These are phyloP conservation scores for Petrocephalus schoutedeni DNA, from an alignment of 2,797 vertebrate species.

Conservation along the genomic window DNA sequence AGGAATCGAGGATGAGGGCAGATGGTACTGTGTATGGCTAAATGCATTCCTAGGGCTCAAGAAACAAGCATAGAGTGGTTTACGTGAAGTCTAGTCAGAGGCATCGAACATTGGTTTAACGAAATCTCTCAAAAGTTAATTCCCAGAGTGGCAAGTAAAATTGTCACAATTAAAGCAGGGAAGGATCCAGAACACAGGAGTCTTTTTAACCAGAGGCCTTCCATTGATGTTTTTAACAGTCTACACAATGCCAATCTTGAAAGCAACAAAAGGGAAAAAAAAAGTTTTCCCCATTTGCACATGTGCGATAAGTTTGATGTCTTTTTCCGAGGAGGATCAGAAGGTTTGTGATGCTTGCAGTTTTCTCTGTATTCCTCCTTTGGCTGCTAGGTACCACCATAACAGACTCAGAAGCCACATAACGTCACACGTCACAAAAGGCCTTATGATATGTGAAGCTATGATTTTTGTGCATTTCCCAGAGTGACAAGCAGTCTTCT, in stretches of 20 bases:
- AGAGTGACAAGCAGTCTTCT: slow-evolving; percentile 22
- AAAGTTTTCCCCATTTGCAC: neutral
- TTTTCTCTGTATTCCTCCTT: neutral
- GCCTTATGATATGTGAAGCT: slow-evolving; percentile 25
- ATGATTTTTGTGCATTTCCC: slow-evolving; percentile 30
- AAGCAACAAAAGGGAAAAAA: neutral
- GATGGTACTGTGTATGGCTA: neutral
- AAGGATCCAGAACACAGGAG: neutral
- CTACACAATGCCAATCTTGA: neutral
- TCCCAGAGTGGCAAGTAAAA: neutral
- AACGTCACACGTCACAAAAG: slow-evolving; percentile 27
- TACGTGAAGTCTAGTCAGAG: neutral
- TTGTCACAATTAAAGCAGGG: neutral
- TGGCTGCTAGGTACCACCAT: neutral
- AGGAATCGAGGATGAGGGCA: neutral
- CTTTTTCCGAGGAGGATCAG: neutral
- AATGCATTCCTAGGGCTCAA: neutral
- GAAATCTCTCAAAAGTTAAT: neutral
- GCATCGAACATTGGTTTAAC: neutral
- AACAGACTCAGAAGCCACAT: slow-evolving; percentile 21
- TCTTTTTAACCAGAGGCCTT: neutral
- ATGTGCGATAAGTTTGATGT: neutral
- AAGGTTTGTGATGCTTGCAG: neutral
- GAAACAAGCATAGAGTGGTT: neutral
- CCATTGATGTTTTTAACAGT: neutral